Evolutionary conservation across 2,888 invertebrate species (phyloP), one percentile per base, ranked within the genome.

Genomic region (Brachycybe producta): DNA sequence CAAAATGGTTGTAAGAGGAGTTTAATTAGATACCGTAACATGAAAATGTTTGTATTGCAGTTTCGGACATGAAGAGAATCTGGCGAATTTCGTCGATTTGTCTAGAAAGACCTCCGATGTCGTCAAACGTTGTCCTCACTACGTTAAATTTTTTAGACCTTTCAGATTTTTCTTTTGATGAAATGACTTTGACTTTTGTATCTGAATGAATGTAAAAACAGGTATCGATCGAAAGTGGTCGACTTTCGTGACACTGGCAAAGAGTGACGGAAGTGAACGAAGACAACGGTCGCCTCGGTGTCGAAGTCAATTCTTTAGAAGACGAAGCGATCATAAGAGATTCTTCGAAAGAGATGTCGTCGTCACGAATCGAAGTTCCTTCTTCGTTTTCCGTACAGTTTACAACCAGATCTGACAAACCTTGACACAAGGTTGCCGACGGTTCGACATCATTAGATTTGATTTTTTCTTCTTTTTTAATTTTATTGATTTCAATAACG

Each of bases 11-110:
- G n/a, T n/a, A n/a, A n/a, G n/a, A n/a, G 5, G 24, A 41, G 24
- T 5, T 41, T 24, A 41, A 21, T 19, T 8, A 24, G 8, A 5
- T 19, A 41, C 19, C 5, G 24, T n/a, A 5, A 5, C 7, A 5
- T 36, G 7, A 15, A 5, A 15, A 5, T 11, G 15, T 5, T 36
- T n/a, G 7, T 7, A 36, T 36, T 36, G n/a, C 23, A 8, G 5
- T 8, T 32, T 5, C 28, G 21, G 28, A 30, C 5, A 44, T 27
- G n/a, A 13, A 8, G 13, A 44, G 11, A 30, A 44, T 8, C 15
- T 44, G 28, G n/a, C 17, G 5, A 30, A 44, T 30, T 11, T 28
- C 7, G 4, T 44, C n/a, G 11, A 44, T 44, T 32, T 44, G 28
- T 8, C 30, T 15, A 4, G 5, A 4, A 8, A 44, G 17, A 7